These are phyloP conservation scores for Lepidocolaptes lacrymiger DNA, from an alignment of 2,797 vertebrate species.

Conservation along the genomic window DNA sequence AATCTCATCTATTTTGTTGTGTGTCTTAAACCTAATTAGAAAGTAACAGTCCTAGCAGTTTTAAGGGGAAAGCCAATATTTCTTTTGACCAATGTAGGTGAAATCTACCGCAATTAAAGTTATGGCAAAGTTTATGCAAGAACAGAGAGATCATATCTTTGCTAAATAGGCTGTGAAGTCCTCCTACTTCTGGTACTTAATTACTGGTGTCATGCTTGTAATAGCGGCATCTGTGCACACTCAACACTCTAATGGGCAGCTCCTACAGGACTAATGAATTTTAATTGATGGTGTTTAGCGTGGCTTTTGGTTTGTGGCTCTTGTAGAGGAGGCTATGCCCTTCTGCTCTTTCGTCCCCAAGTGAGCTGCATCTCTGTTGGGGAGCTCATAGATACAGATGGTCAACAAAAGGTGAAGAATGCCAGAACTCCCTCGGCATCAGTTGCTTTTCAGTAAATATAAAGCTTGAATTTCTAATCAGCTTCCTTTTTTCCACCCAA, in stretches of 20 bases:
- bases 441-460: slow-evolving; percentile 77
- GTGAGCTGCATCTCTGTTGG: slow-evolving; percentile 72
- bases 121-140: slow-evolving; percentile 72
- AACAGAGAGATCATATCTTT: slow-evolving; percentile 72
- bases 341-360: slow-evolving; percentile 82
- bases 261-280: slow-evolving; percentile 86
- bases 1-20: slow-evolving; percentile 70
- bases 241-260: slow-evolving; percentile 78
- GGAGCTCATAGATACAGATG: slow-evolving; percentile 85
- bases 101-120: slow-evolving; percentile 70
- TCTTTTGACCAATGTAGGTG: slow-evolving; percentile 63
- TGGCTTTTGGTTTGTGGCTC: slow-evolving; percentile 76
- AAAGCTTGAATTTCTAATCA: slow-evolving; percentile 83
- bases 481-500: slow-evolving; percentile 78
- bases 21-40: slow-evolving; percentile 74
- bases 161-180: slow-evolving; percentile 78
- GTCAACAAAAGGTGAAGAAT: slow-evolving; percentile 86
- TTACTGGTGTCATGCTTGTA: slow-evolving; percentile 78
- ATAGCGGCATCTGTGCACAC: slow-evolving; percentile 79
- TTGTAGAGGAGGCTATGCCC: slow-evolving; percentile 72
- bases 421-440: slow-evolving; percentile 70
- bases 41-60: slow-evolving; percentile 56
- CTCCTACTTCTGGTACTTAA: slow-evolving; percentile 79
- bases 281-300: slow-evolving; percentile 82
- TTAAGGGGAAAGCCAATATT: slow-evolving; percentile 60